Base-by-base conservation (phyloP, 2,113 vertebrate species). In the Ptilorrhoa leucosticta region DNA sequence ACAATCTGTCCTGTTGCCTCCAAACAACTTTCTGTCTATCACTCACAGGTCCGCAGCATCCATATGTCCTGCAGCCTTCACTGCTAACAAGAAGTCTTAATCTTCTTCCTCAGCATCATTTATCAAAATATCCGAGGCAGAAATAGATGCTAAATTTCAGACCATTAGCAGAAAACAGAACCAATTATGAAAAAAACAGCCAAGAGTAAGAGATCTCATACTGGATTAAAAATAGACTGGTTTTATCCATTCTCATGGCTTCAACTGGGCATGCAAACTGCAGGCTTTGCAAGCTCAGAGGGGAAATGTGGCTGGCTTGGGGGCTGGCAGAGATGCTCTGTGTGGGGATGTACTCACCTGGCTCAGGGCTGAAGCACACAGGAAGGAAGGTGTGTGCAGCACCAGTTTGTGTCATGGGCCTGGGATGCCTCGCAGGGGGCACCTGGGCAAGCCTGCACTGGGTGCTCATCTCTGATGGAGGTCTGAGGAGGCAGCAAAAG, bases 141-240 rank as follows among this genome's bases (percentile, higher is more conserved):
- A 91, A 96, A 87, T 80, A 95, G 95, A 96, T 61, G 63, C 65
- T 80, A 42, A 35, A 87, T 81, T 93, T 82, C 72, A 79, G 47
- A 89, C 89, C 71, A 75, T 90, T 94, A 93, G 77, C 83, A 92
- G 87, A 79, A 95, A 92, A 80, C 79, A 92, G 90, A 96, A 79
- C 20, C 48, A 82, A 95, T 87, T 93, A 76, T 8, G 47, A 76
- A 60, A 88, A 87, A 89, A 91, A 58, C 30, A 90, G 73, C 80
- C 69, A 71, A 92, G 65, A 88, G 81, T 69, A 90, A 91, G 79
- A 94, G 57, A 82, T 94, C 60, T 77, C 33, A 53, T 56, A 64
- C 28, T 72, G 50, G 35, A 78, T 90, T 93, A 96, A 96, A 96
- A 93, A 94, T 86, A 96, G 57, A 18, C 70, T 69, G 22, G 5